phyloP scores from a whole-genome alignment of 2,113 vertebrate species.

The Colaptes auratus region DNA sequence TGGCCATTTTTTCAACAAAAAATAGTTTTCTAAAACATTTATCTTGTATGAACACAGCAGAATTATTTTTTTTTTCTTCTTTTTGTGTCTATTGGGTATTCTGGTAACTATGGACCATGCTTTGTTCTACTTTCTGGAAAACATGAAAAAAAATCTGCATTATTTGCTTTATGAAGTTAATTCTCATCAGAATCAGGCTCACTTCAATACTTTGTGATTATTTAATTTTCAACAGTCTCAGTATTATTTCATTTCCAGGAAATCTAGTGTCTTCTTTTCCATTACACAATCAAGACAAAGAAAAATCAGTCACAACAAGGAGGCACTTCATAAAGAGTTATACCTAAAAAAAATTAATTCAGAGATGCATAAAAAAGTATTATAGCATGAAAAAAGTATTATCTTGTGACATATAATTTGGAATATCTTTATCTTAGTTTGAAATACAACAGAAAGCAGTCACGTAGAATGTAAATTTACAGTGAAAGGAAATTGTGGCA shows the following conservation, averaged over 20 bases:
- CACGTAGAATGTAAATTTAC: not conserved
- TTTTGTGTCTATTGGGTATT: not conserved
- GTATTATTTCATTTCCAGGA: not conserved
- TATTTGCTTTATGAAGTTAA: not conserved
- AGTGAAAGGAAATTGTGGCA: not conserved
- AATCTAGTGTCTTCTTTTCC: not conserved
- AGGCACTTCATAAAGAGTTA: not conserved
- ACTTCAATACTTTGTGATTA: not conserved
- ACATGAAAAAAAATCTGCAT: not conserved
- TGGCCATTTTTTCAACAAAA: not conserved
- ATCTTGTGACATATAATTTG: not conserved
- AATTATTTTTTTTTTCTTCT: not conserved
- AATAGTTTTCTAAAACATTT: not conserved
- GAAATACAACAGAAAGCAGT: not conserved
- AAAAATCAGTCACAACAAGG: not conserved
- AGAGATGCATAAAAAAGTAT: not conserved
- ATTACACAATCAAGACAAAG: not conserved
- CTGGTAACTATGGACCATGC: not conserved
- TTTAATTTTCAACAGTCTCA: not conserved
- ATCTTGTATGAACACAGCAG: not conserved
- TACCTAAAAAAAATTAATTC: not conserved
- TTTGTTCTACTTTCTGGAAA: not conserved
- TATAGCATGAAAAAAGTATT: not conserved
- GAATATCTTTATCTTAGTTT: not conserved
- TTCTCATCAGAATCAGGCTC: not conserved